Base-by-base conservation (phyloP, 1,140 invertebrate genomes). In the Eriocheir sinensis region DNA sequence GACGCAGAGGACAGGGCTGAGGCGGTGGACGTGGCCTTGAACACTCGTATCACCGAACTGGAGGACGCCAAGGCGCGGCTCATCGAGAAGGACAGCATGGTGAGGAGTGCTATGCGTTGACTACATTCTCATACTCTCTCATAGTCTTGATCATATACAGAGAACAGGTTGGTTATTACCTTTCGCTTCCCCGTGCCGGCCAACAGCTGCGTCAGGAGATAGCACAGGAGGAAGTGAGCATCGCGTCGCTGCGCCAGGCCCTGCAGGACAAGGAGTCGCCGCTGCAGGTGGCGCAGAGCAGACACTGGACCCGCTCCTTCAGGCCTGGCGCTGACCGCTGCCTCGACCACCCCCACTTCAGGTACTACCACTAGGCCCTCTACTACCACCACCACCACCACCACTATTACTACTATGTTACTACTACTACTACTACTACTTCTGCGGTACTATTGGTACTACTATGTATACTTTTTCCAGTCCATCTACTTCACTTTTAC, bases 151-250 rank as follows among this genome's bases (percentile, higher is more conserved):
- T 15, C 34, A 6, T 81, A 34, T 0, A 81, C n/a, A 81, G 79
- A 81, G 17, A 6, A n/a, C n/a, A n/a, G n/a, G n/a, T n/a, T n/a
- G n/a, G 2, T 0, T 30, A 40, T 38, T 41, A 38, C 41, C 41
- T 21, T 89, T 44, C 53, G 0, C 9, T 53, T 41, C 9, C 4
- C 12, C 34, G 8, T 83, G 4, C 15, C 9, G 4, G 0, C 2
- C 83, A 15, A 9, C 95, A 96, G 95, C 80, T 94, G 17, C 94
- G 94, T 72, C 93, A 95, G 32, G 95, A 96, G 72, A 95, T 95
- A 2, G 97, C 97, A 15, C 97, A 97, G 8, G 97, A 98, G 60
- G 97, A 98, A 95, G 97, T 97, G 72, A 97, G 97, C 72, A 98
- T 98, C 38, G 97, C 97, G 0, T 96, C 97, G 9, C 96, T 98